Conservation (phyloP, 2,113 vertebrate species). For the Dinomys branickii region DNA sequence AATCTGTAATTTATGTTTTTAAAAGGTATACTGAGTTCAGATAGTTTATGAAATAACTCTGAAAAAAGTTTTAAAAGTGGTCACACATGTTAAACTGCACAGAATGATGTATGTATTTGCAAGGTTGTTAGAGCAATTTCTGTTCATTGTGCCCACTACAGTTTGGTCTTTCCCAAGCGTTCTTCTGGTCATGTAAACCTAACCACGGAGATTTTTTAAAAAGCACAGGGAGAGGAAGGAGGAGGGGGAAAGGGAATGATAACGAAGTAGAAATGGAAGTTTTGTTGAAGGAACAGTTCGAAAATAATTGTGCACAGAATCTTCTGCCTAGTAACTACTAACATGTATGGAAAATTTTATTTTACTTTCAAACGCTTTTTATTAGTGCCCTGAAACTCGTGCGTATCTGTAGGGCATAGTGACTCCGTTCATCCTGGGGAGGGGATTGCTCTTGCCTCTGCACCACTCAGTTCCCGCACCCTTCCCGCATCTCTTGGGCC, state of each 20-base stretch:
- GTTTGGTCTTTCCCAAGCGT: background rate
- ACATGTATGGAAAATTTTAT: background rate
- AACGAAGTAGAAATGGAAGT: background rate
- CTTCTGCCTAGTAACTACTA: constrained; percentile 7
- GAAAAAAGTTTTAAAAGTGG: background rate
- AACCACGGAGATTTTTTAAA: background rate
- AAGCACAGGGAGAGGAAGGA: background rate
- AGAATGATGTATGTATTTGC: background rate
- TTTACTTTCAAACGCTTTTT: background rate
- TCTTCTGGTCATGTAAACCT: background rate
- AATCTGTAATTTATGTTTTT: constrained; percentile 43
- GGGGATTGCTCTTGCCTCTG: background rate
- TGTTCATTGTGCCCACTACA: background rate
- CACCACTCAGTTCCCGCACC: background rate
- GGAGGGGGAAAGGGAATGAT: background rate
- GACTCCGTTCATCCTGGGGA: background rate
- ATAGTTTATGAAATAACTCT: background rate
- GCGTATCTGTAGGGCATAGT: background rate
- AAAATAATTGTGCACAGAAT: constrained; percentile 14
- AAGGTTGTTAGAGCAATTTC: background rate
- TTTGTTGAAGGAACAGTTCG: constrained; percentile 48
- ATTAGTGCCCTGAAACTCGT: background rate
- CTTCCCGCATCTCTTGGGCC: background rate
- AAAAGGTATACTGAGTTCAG: constrained; percentile 2
- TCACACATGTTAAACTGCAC: background rate